Conservation (phyloP, 2,797 vertebrate species). For the Tokudaia muenninki region DNA sequence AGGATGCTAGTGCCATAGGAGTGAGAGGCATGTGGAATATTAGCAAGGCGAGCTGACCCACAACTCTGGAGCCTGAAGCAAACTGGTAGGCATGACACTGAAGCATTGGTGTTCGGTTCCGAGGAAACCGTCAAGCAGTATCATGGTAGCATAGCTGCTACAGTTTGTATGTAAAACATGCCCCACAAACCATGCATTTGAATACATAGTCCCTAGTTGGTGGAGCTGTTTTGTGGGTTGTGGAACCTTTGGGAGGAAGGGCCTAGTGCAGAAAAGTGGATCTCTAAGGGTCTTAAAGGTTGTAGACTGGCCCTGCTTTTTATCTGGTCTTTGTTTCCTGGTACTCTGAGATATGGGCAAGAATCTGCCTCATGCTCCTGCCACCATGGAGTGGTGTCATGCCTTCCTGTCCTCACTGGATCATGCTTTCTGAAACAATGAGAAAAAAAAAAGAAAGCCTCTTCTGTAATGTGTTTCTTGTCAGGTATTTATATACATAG, state of each 20-base stretch:
- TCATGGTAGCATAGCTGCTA: not conserved
- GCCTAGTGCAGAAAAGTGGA: not conserved
- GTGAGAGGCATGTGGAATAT: fast-evolving
- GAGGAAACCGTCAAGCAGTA: not conserved
- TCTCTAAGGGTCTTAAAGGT: not conserved
- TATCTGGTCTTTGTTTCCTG: not conserved
- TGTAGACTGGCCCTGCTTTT: not conserved
- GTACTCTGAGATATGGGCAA: not conserved
- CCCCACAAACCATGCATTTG: not conserved
- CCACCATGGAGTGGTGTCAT: not conserved
- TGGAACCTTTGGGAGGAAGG: not conserved
- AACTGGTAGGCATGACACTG: not conserved
- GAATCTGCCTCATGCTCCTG: not conserved
- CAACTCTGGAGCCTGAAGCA: not conserved
- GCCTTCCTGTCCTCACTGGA: too few relatives aligned
- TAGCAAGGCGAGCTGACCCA: not conserved
- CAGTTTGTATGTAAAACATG: not conserved
- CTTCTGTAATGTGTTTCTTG: not conserved
- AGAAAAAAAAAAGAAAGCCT: not conserved
- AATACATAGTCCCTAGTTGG: not conserved
- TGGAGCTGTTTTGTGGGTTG: too few relatives aligned
- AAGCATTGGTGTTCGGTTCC: not conserved
- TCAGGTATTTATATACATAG: not conserved
- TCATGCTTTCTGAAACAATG: not conserved
- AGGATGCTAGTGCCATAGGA: too few relatives aligned